These are phyloP conservation scores for Lordiphosa fenestrarum DNA, from an alignment of 2,888 invertebrate genomes.

Conservation along the genomic window DNA sequence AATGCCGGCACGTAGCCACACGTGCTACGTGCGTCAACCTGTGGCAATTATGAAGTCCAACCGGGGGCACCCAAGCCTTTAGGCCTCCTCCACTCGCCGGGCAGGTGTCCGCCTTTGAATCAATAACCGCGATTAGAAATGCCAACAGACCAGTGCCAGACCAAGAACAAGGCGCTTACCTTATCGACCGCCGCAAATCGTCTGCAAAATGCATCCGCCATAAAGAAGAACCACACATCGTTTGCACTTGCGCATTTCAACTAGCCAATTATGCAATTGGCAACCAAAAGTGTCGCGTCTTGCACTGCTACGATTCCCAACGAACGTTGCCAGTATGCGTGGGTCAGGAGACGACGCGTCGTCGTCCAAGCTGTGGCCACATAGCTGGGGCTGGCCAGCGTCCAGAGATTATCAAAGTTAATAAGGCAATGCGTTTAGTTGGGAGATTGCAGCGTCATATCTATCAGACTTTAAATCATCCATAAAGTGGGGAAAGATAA, in stretches of 20 bases:
- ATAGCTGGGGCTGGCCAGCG: constrained; percentile 50
- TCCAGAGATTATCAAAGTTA: constrained; percentile 72
- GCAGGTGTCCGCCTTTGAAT: constrained; percentile 60
- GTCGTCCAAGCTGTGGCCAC: constrained; percentile 24
- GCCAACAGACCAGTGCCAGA: constrained; percentile 24
- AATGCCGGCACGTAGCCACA: constrained; percentile 61
- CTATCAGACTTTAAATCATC: too few relatives aligned
- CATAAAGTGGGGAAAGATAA: too few relatives aligned
- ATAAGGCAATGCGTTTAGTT: constrained; percentile 52
- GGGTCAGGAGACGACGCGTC: constrained; percentile 57
- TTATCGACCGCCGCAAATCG: constrained; percentile 61
- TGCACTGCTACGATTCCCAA: constrained; percentile 37
- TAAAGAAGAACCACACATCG: constrained; percentile 46
- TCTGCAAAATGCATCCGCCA: constrained; percentile 72
- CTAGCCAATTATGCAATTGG: constrained; percentile 47
- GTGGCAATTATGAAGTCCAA: constrained; percentile 72
- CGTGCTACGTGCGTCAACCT: constrained; percentile 71
- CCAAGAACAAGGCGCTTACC: constrained; percentile 44
- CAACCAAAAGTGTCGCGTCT: constrained; percentile 57
- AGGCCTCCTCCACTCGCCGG: constrained; percentile 33
- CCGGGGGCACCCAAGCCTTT: constrained; percentile 54
- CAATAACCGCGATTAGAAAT: constrained; percentile 70
- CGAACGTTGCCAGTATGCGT: constrained; percentile 38
- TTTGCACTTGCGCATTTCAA: constrained; percentile 61
- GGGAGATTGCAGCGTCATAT: too few relatives aligned